Evolutionary conservation across 2,888 invertebrate genomes (phyloP).

Genomic region (Clepsis dumicolana): DNA sequence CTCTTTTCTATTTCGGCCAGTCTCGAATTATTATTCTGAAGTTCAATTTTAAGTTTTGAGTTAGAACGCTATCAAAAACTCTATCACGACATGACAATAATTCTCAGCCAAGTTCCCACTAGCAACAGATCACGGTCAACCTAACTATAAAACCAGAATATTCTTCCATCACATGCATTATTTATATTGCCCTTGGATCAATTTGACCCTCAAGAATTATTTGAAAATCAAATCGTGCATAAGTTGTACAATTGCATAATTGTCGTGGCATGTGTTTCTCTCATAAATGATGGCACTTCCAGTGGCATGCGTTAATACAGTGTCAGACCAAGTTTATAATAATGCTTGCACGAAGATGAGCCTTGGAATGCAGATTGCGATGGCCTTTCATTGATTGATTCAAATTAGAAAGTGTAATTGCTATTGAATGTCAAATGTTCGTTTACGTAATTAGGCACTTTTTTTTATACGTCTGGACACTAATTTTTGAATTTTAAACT

Average conservation of each 20-base stretch:
- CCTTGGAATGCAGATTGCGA: constrained; percentile 32
- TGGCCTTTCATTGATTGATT: constrained; percentile 34
- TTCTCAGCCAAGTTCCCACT: constrained; percentile 28
- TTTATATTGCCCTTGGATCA: constrained; percentile 59
- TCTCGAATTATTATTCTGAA: neutral
- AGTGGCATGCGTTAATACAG: constrained; percentile 45
- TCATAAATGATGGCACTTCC: constrained; percentile 49
- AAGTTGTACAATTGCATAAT: constrained; percentile 56
- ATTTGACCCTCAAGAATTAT: constrained; percentile 58
- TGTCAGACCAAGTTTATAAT: constrained; percentile 5
- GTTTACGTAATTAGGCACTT: constrained; percentile 10
- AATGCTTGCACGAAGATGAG: constrained; percentile 17
- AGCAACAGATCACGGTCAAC: constrained; percentile 39
- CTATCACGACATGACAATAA: neutral
- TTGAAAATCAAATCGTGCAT: constrained; percentile 63
- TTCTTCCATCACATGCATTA: constrained; percentile 59
- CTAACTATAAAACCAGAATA: constrained; percentile 60
- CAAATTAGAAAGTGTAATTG: constrained; percentile 38
- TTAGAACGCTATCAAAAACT: neutral
- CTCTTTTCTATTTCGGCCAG: neutral
- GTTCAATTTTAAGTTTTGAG: neutral
- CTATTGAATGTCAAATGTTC: constrained; percentile 28
- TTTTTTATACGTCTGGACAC: neutral
- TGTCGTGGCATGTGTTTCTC: constrained; percentile 46
- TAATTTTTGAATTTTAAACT: neutral